These are phyloP conservation scores for Chrysaora quinquecirrha DNA, from an alignment of 30 jellyfish, hydroid and myxozoan species.

Conservation along the genomic window DNA sequence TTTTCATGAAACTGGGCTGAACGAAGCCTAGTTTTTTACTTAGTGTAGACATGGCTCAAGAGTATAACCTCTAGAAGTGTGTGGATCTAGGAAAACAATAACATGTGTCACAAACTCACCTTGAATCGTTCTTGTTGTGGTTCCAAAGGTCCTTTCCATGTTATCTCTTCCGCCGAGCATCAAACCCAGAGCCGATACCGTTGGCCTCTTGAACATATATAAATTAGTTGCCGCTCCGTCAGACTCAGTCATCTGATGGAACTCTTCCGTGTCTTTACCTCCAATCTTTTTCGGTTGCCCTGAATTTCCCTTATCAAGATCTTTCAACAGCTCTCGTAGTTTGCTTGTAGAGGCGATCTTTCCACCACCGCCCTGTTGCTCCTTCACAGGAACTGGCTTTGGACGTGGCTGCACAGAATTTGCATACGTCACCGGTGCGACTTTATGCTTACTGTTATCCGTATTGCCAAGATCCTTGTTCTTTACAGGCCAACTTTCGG, in stretches of 20 bases:
- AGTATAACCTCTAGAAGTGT: too few species aligned
- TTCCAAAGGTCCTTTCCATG: constrained; percentile 35
- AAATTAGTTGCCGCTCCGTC: neutral
- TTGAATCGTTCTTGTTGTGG: constrained; percentile 61
- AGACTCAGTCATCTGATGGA: neutral
- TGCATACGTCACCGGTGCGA: constrained; percentile 62
- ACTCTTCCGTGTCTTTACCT: neutral
- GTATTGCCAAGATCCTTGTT: constrained; percentile 39
- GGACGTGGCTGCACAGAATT: constrained; percentile 33
- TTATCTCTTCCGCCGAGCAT: neutral
- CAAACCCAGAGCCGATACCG: neutral
- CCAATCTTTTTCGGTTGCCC: neutral
- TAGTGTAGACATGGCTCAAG: too few species aligned
- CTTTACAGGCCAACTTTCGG: constrained; percentile 86
- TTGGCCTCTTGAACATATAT: constrained; percentile 34
- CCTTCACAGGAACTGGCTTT: constrained; percentile 21
- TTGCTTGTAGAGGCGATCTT: constrained; percentile 2
- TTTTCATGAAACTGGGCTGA: too few species aligned
- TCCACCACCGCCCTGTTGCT: neutral
- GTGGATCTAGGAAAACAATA: too few species aligned
- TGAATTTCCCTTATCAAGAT: neutral
- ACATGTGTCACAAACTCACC: too few species aligned
- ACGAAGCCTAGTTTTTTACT: too few species aligned
- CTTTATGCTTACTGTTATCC: constrained; percentile 30
- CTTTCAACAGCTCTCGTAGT: neutral